Evolutionary conservation across 2,888 invertebrate genomes (phyloP).

Genomic region (Thysanoteuthis rhombus): DNA sequence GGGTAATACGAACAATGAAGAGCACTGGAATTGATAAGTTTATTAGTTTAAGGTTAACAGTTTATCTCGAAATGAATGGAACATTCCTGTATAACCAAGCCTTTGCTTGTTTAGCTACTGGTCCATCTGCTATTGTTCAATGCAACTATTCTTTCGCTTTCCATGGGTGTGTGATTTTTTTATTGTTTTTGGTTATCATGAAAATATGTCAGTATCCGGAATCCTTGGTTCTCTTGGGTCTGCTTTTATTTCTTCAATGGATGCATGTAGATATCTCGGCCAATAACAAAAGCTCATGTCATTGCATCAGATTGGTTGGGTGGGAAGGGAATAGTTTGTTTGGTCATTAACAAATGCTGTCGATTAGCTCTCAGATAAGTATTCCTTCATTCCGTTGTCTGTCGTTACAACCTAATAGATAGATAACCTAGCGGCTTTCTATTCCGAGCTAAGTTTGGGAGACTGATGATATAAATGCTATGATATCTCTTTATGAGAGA

Average conservation of each 20-base stretch:
- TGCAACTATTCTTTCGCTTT: not conserved
- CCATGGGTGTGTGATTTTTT: not conserved
- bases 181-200: not conserved
- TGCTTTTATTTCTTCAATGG: not conserved
- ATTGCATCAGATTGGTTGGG: not conserved
- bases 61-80: not conserved
- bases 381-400: not conserved
- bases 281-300: not conserved
- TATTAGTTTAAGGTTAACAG: not conserved
- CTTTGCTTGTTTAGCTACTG: not conserved
- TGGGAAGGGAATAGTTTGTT: not conserved
- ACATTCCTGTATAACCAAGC: not conserved
- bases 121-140: not conserved
- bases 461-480: not conserved
- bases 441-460: not conserved
- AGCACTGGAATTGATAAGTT: conserved; percentile 12
- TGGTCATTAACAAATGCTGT: not conserved
- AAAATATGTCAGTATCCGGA: not conserved
- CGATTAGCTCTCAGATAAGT: not conserved
- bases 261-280: not conserved
- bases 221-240: not conserved
- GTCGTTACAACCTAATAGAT: not conserved
- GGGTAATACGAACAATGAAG: not conserved
- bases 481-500: not conserved
- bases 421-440: not conserved